Evolutionary conservation across 2,113 vertebrate species (phyloP), one percentile per base, ranked within the genome.

Genomic region (Calidris pygmaea): DNA sequence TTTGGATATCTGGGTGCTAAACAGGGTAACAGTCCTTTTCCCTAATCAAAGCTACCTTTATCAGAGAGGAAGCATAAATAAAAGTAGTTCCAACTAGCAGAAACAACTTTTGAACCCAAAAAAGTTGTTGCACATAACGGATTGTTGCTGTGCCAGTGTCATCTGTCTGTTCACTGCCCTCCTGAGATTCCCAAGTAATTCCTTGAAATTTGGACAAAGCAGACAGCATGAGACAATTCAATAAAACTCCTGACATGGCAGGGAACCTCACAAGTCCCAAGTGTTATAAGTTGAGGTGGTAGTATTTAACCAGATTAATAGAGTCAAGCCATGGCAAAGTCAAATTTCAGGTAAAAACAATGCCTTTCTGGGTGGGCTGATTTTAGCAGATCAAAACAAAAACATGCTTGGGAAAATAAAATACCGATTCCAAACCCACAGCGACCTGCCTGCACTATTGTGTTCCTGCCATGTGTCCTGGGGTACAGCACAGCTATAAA

Each of bases 381-480:
- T 72, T 60, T 76, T 19, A 78, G 58, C 76, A 71, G 84, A 77
- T 82, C 60, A 79, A 87, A 96, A 95, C 37, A 93, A 94, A 80
- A 85, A 68, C 68, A 72, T 2, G 37, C 87, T 92, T 95, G 59
- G 76, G 87, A 88, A 94, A 93, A 59, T 52, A 75, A 95, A 87
- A 94, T 8, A 71, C 26, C 2, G 6, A 80, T 79, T 97, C 59
- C 24, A 23, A 97, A 97, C 76, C 75, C 96, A 75, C 70, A 60
- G 65, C 0, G 23, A 56, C 63, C 92, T 70, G 96, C n/a, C 91
- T 37, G 37, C 5, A 6, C 67, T 73, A 24, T 11, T 81, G 56
- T 59, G 22, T 4, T 74, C 83, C 47, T 81, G 71, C 81, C 32
- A 4, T 6, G 79, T 73, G 89, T 93, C 84, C 96, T 65, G 55